These are phyloP conservation scores for Pseudochirops cupreus DNA, from an alignment of 2,797 vertebrate species.

Conservation along the genomic window DNA sequence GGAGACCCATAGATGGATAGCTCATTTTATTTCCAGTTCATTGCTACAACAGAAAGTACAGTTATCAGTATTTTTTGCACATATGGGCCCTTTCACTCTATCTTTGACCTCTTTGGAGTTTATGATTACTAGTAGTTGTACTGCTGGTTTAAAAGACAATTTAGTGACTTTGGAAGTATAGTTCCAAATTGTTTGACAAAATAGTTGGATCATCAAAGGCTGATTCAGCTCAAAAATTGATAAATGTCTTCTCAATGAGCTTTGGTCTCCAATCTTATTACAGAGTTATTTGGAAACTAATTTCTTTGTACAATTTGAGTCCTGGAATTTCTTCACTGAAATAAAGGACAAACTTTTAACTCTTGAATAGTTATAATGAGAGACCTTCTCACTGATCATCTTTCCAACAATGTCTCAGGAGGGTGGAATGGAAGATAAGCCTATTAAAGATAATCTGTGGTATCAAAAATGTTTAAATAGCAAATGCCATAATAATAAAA, in stretches of 20 bases:
- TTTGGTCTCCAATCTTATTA: neutral
- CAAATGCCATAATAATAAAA: conserved; percentile 13
- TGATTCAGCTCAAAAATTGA: neutral
- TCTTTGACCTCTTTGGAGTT: neutral
- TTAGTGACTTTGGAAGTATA: neutral
- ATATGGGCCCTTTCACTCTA: neutral
- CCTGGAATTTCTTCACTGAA: neutral
- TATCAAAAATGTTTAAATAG: neutral
- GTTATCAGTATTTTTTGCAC: neutral
- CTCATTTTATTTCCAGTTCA: neutral
- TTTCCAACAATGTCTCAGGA: neutral
- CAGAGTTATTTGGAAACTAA: neutral
- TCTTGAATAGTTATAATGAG: neutral
- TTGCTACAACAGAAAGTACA: neutral
- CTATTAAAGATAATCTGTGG: neutral
- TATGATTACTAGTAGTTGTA: neutral
- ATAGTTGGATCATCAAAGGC: neutral
- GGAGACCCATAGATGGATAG: neutral
- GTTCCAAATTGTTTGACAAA: neutral
- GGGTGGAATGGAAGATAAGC: neutral
- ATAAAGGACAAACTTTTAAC: neutral
- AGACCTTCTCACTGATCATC: neutral
- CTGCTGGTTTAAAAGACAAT: neutral
- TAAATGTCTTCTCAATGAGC: neutral
- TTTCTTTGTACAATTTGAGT: neutral